Percentiles rank a stretch among this genome's conserved stretches.
phyloP scores from a whole-genome alignment of 35 echinoderm and acorn worm species.

The Diadema setosum region DNA sequence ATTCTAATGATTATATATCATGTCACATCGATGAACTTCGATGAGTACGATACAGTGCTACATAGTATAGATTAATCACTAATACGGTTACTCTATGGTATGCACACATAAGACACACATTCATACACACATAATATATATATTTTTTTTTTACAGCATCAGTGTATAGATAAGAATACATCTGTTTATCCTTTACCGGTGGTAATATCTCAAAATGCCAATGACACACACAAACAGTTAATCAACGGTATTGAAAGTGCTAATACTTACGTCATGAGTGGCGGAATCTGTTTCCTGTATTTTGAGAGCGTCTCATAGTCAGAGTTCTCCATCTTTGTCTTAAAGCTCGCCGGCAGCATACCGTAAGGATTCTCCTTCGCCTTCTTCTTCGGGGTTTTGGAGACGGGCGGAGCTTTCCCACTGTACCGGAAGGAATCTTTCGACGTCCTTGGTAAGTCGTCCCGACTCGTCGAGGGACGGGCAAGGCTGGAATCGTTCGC shows the following conservation, averaged over 20 bases:
- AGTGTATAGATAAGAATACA: too few relatives aligned
- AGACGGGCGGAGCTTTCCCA: background rate
- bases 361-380: slow-evolving; percentile 35
- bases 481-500: background rate
- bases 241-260: background rate
- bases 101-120: too few relatives aligned
- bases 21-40: too few relatives aligned
- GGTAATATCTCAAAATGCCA: background rate
- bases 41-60: too few relatives aligned
- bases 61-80: too few relatives aligned
- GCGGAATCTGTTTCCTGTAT: slow-evolving; percentile 6
- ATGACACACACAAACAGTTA: background rate
- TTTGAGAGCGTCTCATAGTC: slow-evolving; percentile 10
- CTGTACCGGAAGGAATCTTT: background rate
- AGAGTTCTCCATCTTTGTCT: background rate
- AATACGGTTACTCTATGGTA: too few relatives aligned
- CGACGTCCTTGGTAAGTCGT: background rate
- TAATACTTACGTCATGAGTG: background rate
- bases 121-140: too few relatives aligned
- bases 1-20: too few relatives aligned
- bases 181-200: background rate
- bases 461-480: background rate
- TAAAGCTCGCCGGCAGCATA: background rate
- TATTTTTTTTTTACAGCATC: too few relatives aligned
- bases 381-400: slow-evolving; percentile 22